phyloP scores from a whole-genome alignment of 23 tunicate species.

The Oikopleura vanhoeffeni region DNA sequence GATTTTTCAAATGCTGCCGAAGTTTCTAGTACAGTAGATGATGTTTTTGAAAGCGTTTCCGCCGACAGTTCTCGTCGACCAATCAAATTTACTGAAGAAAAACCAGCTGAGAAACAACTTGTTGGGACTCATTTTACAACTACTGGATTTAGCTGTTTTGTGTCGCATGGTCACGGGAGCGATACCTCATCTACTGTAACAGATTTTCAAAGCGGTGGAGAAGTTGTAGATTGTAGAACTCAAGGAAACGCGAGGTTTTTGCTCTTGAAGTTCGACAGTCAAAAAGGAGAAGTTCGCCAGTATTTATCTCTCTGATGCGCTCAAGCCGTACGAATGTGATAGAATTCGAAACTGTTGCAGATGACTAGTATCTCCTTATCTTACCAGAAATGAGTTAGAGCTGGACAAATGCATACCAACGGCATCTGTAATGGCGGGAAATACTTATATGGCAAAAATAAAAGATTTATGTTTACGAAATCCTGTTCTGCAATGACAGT shows the following conservation, averaged over 20 bases:
- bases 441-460: background rate
- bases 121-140: background rate
- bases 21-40: too few species aligned
- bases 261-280: background rate
- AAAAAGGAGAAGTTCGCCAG: background rate
- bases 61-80: too few species aligned
- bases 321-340: background rate
- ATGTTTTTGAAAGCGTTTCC: too few species aligned
- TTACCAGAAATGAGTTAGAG: background rate
- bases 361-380: background rate
- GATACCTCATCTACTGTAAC: background rate
- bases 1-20: too few species aligned
- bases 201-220: background rate
- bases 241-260: background rate
- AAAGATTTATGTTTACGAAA: background rate
- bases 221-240: background rate
- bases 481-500: background rate
- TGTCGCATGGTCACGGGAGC: background rate
- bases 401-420: background rate
- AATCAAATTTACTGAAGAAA: too few species aligned
- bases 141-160: background rate
- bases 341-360: background rate
- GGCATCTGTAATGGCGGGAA: background rate
- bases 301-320: background rate
- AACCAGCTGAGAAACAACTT: background rate